Evolutionary conservation across 2,888 invertebrate species (phyloP), one percentile per base, ranked within the genome.

Genomic region (Ecdyonurus torrentis): DNA sequence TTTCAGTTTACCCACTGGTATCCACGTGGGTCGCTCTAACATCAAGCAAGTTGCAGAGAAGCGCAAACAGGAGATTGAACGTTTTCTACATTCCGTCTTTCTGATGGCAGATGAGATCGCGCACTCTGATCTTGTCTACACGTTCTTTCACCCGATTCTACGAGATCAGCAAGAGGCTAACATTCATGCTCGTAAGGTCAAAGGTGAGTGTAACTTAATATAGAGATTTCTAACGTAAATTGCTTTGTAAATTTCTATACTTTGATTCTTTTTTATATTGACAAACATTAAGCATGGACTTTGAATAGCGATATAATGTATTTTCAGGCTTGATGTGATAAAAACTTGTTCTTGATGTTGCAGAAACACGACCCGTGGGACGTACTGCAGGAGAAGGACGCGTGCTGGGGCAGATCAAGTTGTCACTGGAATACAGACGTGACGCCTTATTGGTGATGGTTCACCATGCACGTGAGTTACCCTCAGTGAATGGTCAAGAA

Each of bases 141-240:
- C 98, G 0, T 99, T 99, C 79, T 98, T 98, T 79, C 99, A 99
- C 78, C 95, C 97, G 1, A 76, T 98, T 66, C 77, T 96, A 66
- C 79, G 97, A 66, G 98, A 98, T 76, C 95, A 96, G 76, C 91
- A 94, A 73, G 91, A 91, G 71, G 86, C 88, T 15, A 88, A 89
- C 69, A 85, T 91, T 65, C 85, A 86, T 74, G 79, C 86, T 69
- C 81, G 82, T 66, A 90, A 87, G 79, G 82, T 85, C 52, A 85
- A 83, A 83, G 89, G 90, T 89, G 71, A 72, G 69, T 59, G 15
- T 5, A 25, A 60, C 18, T 2, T 61, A 53, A 59, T 23, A n/a
- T n/a, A n/a, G n/a, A n/a, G n/a, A n/a, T n/a, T n/a, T n/a, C n/a
- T n/a, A n/a, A n/a, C n/a, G n/a, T n/a, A n/a, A n/a, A n/a, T n/a